phyloP scores from a whole-genome alignment of 35 echinoderm and acorn worm genomes.

The Heliocidaris tuberculata region DNA sequence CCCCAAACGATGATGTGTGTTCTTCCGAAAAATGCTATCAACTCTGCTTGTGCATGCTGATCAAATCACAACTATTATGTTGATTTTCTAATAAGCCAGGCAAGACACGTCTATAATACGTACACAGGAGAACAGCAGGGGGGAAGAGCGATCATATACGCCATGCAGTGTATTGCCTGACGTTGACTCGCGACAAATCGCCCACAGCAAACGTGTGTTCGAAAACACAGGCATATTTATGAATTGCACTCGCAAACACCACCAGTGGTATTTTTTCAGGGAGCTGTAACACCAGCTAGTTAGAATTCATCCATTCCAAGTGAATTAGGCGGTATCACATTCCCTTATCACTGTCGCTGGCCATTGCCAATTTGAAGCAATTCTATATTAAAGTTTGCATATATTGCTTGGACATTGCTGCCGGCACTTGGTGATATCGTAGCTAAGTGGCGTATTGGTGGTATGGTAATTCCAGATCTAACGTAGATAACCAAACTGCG shows the following conservation, averaged over 20 bases:
- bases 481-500: not conserved
- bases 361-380: not conserved
- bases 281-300: not conserved
- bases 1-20: too few relatives aligned
- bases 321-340: not conserved
- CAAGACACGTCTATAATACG: not conserved
- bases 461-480: not conserved
- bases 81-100: slow-evolving; percentile 9
- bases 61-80: slow-evolving; percentile 4
- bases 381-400: not conserved
- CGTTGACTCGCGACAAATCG: not conserved
- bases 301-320: not conserved
- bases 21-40: not conserved
- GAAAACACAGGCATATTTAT: not conserved
- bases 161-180: not conserved
- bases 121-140: not conserved
- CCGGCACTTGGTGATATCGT: too few relatives aligned
- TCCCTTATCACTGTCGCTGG: not conserved
- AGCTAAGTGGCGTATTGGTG: not conserved
- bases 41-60: not conserved
- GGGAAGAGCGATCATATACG: not conserved
- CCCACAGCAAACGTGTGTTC: not conserved
- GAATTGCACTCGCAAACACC: not conserved
- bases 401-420: too few relatives aligned
- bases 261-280: not conserved